These are phyloP conservation scores for Cantharis rufa DNA, from an alignment of 2,888 invertebrate genomes.

Conservation along the genomic window DNA sequence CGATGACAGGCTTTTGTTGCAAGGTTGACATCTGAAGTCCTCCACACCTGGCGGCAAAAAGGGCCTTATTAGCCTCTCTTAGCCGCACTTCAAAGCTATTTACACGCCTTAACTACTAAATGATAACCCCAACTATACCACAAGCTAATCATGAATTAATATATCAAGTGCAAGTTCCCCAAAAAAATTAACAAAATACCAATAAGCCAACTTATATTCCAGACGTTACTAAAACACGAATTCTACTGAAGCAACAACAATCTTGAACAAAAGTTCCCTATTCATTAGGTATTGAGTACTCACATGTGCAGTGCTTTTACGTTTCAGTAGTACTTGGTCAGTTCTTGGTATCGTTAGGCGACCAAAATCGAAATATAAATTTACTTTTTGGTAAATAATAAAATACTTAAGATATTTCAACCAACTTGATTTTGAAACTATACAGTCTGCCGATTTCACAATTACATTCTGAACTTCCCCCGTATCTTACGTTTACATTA, in stretches of 20 bases:
- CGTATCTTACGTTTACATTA: not conserved
- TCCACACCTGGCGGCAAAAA: conserved; percentile 73
- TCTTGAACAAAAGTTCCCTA: not conserved
- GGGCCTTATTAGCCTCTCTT: conserved; percentile 48
- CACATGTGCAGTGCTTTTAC: conserved; percentile 2
- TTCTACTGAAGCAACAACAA: not conserved
- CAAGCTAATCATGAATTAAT: not conserved
- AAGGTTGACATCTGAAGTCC: conserved; percentile 89
- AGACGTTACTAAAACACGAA: not conserved
- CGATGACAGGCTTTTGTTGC: conserved; percentile 88
- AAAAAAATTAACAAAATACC: not conserved
- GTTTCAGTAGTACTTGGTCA: conserved; percentile 26
- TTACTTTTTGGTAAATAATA: not conserved
- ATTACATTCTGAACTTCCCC: not conserved
- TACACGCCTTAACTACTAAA: conserved; percentile 30
- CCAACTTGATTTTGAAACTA: not conserved
- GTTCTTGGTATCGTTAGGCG: conserved; percentile 18
- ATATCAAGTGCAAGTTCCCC: not conserved
- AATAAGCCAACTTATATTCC: conserved; percentile 5
- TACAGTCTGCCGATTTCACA: not conserved
- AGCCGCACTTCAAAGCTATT: conserved; percentile 41
- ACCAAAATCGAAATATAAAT: not conserved
- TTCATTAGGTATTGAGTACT: not conserved
- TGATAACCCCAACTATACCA: not conserved
- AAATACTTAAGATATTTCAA: not conserved